Base-by-base conservation (phyloP, 2,797 vertebrate species). In the Astyanax mexicanus region DNA sequence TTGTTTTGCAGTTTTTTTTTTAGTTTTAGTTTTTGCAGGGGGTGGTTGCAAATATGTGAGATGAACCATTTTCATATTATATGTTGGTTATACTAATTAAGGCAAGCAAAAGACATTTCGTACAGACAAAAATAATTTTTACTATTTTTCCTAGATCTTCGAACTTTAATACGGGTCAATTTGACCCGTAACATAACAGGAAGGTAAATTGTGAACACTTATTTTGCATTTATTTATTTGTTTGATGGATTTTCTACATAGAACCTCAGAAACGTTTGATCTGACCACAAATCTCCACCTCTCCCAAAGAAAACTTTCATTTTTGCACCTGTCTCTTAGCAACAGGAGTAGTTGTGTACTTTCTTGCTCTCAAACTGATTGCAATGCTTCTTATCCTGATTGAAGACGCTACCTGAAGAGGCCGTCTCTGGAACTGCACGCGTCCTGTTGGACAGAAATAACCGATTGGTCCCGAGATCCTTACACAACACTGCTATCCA, bases 261-360 rank as follows among this genome's bases (percentile, higher is more conserved):
- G 57, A 45, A 51, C 40, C 44, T 47, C 64, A 67, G 61, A 60
- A 70, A 58, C 58, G 73, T 82, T 69, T 19, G 61, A 44, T 32
- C 52, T 29, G 66, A 68, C 64, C 61, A 64, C 76, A 75, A 79
- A 79, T 75, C 35, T 6, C 55, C n/a, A 13, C 54, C 75, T 55
- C 64, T 76, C 23, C 12, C 71, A 58, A 68, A 19, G 11, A 75
- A 60, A 73, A 81, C 70, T 73, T 80, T 61, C 29, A 38, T 75
- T 40, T 77, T 82, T 76, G 61, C 77, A 80, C 74, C 80, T 80
- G 86, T 85, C 81, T 79, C 85, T 86, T 85, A 86, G 86, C 86
- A 88, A 86, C 85, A 77, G 35, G 70, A 68, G 65, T 65, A 80
- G 61, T 52, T 69, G 32, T 72, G 74, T 77, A 57, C n/a, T 73